Conservation (phyloP, 2,888 invertebrate genomes). For the Dryobotodes eremita region DNA sequence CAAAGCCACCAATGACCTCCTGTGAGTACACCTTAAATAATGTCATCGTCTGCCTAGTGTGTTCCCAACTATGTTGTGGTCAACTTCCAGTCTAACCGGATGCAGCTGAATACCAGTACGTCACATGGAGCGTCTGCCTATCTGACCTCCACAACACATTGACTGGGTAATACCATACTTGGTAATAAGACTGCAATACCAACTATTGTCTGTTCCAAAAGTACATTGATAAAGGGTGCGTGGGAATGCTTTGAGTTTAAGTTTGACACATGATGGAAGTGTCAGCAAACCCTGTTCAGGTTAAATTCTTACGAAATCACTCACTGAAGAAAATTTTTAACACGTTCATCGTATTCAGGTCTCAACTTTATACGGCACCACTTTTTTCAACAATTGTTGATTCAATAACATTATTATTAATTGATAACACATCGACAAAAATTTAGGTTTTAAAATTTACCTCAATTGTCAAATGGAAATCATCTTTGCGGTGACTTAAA, state of each 20-base stretch:
- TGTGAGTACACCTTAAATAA: slow-evolving; percentile 69
- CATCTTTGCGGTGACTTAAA: too few species aligned
- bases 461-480: too few species aligned
- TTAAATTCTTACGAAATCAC: too few species aligned
- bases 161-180: not conserved
- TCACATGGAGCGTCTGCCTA: not conserved
- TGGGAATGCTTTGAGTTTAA: too few species aligned
- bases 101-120: not conserved
- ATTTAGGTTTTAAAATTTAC: not conserved
- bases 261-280: too few species aligned
- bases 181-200: too few species aligned
- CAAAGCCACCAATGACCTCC: slow-evolving; percentile 67
- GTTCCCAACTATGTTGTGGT: not conserved
- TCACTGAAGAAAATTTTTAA: too few species aligned
- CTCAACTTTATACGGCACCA: not conserved
- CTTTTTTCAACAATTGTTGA: not conserved
- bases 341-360: not conserved
- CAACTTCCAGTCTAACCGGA: not conserved
- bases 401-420: not conserved
- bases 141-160: not conserved
- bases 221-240: too few species aligned
- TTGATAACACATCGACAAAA: not conserved
- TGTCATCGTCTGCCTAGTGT: not conserved
- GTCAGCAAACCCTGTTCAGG: too few species aligned
- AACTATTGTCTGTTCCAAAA: too few species aligned